Percentiles rank a stretch among this genome's conserved stretches.
phyloP scores from a whole-genome alignment of 2,797 vertebrate genomes.

The Cercopithecus mitis region DNA sequence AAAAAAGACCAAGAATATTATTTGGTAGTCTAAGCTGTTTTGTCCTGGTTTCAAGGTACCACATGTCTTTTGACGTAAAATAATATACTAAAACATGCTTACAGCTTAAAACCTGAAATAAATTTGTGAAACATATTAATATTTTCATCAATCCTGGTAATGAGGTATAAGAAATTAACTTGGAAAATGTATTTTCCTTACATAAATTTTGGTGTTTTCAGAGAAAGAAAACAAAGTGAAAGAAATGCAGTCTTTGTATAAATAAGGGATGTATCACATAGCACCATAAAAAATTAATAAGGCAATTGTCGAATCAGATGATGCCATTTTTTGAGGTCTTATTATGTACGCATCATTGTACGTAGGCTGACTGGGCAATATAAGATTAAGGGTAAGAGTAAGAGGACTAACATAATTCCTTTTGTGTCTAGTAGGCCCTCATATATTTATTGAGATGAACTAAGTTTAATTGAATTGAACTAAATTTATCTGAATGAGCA shows the following conservation, averaged over 20 bases:
- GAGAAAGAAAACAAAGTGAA: conserved; percentile 24
- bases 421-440: neutral
- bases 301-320: neutral
- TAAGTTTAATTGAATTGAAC: neutral
- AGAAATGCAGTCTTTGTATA: neutral
- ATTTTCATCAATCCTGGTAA: neutral
- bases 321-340: neutral
- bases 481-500: neutral
- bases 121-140: neutral
- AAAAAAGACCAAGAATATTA: neutral
- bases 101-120: conserved; percentile 21
- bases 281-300: neutral
- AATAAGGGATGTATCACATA: neutral
- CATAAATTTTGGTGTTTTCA: neutral
- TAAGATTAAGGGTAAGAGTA: neutral
- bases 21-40: conserved; percentile 36
- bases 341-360: neutral
- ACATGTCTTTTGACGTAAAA: neutral
- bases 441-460: conserved; percentile 6
- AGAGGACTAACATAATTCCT: neutral
- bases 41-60: neutral
- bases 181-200: neutral
- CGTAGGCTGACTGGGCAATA: neutral
- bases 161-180: conserved; percentile 14
- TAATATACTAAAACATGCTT: neutral